Conservation (phyloP, 92 coral and sea anemone species). For the Porites evermanni region DNA sequence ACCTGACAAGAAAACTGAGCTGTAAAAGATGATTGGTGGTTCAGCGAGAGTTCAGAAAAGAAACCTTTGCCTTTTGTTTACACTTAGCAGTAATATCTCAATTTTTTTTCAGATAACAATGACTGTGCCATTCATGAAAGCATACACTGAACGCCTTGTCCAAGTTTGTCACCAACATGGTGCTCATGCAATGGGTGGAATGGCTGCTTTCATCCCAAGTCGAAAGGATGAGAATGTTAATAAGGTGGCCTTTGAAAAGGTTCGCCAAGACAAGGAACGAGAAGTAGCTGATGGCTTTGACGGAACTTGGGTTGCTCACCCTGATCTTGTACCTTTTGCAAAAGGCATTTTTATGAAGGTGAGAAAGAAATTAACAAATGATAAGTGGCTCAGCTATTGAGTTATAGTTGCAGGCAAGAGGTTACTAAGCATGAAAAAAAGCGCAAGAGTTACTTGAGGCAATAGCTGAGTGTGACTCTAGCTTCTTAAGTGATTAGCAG, state of each 20-base stretch:
- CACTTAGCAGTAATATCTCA: no score
- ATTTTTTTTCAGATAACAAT: constrained; percentile 74
- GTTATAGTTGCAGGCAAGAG: not conserved
- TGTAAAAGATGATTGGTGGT: no score
- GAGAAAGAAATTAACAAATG: not conserved
- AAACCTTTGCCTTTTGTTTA: no score
- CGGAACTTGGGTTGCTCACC: constrained; percentile 99
- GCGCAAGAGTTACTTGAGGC: no score
- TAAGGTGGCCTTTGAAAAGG: constrained; percentile 88
- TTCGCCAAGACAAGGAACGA: constrained; percentile 91
- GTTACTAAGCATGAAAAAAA: no score
- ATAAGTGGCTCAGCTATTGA: no score
- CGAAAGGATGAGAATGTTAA: constrained; percentile 88
- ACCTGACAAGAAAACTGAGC: no score
- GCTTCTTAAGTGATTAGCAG: no score
- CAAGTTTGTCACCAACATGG: constrained; percentile 95
- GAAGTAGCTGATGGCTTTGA: constrained; percentile 99
- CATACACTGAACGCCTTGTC: constrained; percentile 96
- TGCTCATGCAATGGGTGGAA: constrained; percentile 99
- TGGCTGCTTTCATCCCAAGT: constrained; percentile 99
- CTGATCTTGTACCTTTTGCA: constrained; percentile 90
- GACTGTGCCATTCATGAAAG: constrained; percentile 97
- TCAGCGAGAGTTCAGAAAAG: no score
- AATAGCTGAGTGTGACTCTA: no score
- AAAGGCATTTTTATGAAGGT: constrained; percentile 83